These are phyloP conservation scores for Dastarcus helophoroides DNA, from an alignment of 2,888 invertebrate species.

Conservation along the genomic window DNA sequence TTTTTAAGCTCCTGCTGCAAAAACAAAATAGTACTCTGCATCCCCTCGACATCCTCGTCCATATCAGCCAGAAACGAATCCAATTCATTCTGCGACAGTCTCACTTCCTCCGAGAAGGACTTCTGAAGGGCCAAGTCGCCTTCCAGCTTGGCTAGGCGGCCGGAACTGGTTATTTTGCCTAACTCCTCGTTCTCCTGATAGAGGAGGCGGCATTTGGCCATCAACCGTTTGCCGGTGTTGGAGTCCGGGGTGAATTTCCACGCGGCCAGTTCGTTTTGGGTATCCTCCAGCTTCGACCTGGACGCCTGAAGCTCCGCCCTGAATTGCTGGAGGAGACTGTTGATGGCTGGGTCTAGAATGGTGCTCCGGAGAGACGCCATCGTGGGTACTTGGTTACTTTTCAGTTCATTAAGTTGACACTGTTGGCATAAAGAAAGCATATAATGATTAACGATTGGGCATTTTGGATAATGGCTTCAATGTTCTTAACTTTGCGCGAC, in stretches of 20 bases:
- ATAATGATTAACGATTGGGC: too few relatives aligned
- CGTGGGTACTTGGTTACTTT: constrained; percentile 75
- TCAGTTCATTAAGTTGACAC: constrained; percentile 90
- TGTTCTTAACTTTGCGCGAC: too few relatives aligned
- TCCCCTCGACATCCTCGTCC: constrained; percentile 95
- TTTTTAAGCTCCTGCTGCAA: constrained; percentile 87
- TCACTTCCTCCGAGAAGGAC: constrained; percentile 91
- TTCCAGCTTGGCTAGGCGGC: constrained; percentile 88
- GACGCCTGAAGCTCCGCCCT: constrained; percentile 82
- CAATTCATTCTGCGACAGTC: constrained; percentile 91
- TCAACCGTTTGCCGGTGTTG: constrained; percentile 92
- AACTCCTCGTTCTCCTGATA: constrained; percentile 97
- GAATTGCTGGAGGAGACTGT: constrained; percentile 82
- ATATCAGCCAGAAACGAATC: constrained; percentile 92
- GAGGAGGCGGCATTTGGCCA: constrained; percentile 91
- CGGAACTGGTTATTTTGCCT: constrained; percentile 90
- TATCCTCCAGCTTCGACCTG: constrained; percentile 86
- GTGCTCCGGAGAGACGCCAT: constrained; percentile 66
- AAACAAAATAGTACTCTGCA: constrained; percentile 94
- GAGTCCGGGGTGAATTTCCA: constrained; percentile 99
- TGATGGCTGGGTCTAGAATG: constrained; percentile 89
- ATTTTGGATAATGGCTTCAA: too few relatives aligned
- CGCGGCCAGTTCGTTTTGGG: constrained; percentile 92
- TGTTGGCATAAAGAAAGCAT: constrained; percentile 34
- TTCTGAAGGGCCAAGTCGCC: constrained; percentile 91